Evolutionary conservation across 2,888 invertebrate genomes (phyloP), one percentile per base, ranked within the genome.

Genomic region (Aphodius sticticus): DNA sequence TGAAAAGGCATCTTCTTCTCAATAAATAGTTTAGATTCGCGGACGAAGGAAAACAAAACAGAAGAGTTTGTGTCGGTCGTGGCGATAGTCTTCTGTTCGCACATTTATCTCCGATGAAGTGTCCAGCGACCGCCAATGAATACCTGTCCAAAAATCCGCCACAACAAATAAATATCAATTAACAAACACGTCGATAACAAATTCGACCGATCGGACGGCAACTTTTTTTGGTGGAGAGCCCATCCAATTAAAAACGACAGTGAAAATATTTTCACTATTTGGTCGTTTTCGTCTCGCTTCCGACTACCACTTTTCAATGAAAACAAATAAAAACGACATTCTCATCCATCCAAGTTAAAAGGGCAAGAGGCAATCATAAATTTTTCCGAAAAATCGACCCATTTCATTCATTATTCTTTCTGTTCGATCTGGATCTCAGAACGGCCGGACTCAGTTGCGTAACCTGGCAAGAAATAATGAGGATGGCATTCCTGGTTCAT

Each of bases 111-210:
- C 12, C 9, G 53, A 53, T 53, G 53, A 53, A 53, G 53, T 53
- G 53, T 53, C 53, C 53, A 53, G 4, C 53, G 53, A 15, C 16
- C 70, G 70, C 15, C 70, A 74, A 74, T 74, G 37, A 74, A 74
- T 74, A 35, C 36, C 26, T 15, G 74, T 74, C 74, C 16, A 15
- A 74, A 74, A 37, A n/a, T 74, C 35, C 36, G 74, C 37, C 74
- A n/a, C 36, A 37, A 74, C 74, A 74, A 74, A 74, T 74, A 74
- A 74, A 74, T 74, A 74, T 36, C 74, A 74, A 74, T 74, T 74
- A 74, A 37, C 74, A 37, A 37, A 35, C 37, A n/a, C n/a, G 35
- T 35, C 74, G 74, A 74, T 74, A 74, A 74, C 74, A 74, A 74
- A 74, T 74, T 74, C 74, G 74, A 12, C 74, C 36, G 37, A 74